phyloP scores from a whole-genome alignment of 1,140 invertebrate genomes.

The Drepana arcuata region DNA sequence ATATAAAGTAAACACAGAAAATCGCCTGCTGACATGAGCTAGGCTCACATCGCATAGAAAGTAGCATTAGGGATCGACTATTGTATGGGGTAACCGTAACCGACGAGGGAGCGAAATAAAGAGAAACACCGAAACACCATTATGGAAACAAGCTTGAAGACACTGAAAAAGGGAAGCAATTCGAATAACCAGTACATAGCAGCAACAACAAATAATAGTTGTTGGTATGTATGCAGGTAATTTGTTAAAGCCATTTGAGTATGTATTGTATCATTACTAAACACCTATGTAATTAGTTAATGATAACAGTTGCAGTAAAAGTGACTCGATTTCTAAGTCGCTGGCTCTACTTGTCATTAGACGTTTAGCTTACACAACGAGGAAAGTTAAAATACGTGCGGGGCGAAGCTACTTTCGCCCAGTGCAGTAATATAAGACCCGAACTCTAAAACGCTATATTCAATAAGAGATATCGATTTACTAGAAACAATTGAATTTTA shows the following conservation, averaged over 20 bases:
- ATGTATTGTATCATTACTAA: no score
- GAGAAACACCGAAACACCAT: slow-evolving; percentile 52
- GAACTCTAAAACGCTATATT: no score
- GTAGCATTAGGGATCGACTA: slow-evolving; percentile 29
- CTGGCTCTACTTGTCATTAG: slow-evolving; percentile 58
- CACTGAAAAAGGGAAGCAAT: slow-evolving; percentile 15
- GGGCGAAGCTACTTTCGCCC: slow-evolving; percentile 62
- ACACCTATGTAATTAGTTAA: slow-evolving; percentile 13
- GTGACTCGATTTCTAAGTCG: slow-evolving; percentile 60
- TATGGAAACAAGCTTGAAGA: slow-evolving; percentile 29
- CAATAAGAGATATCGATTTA: no score
- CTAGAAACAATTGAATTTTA: no score
- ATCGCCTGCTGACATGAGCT: no score
- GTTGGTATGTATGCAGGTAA: no score
- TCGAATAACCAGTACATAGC: no score
- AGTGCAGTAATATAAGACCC: slow-evolving; percentile 48
- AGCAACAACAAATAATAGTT: no score
- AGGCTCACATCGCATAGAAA: slow-evolving; percentile 7
- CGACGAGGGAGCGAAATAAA: slow-evolving; percentile 53
- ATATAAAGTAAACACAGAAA: no score
- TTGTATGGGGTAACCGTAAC: slow-evolving; percentile 51
- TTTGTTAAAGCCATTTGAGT: no score
- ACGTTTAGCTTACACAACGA: slow-evolving; percentile 68
- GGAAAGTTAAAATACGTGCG: slow-evolving; percentile 67
- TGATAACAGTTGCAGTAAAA: slow-evolving; percentile 42